Evolutionary conservation across 2,888 invertebrate species (phyloP), one percentile per base, ranked within the genome.

Genomic region (Pollenia labialis): DNA sequence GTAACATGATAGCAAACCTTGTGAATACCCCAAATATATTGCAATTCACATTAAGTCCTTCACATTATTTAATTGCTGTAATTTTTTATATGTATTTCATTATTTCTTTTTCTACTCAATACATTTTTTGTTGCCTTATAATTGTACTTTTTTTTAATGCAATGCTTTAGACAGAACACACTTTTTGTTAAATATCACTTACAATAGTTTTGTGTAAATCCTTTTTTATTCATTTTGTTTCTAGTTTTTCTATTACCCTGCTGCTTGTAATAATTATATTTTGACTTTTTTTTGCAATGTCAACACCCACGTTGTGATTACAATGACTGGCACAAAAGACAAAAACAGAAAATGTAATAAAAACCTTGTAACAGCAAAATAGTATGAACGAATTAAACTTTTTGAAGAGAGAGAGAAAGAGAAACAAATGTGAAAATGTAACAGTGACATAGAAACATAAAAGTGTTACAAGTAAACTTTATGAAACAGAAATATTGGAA

Each of bases 241-340:
- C 4, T 46, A 54, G 16, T 48, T 56, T 74, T 68, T 56, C 10
- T 32, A 32, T 66, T 48, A 46, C 46, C 56, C 77, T 68, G 56
- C 68, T 71, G 58, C 68, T 76, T 76, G 82, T 62, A 54, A 72
- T 76, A 82, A 76, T 82, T 82, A 82, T 62, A 56, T 71, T 76
- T 76, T 68, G 46, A 46, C n/a, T 58, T 68, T 68, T 32, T 68
- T 81, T 64, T 62, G 32, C 69, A 69, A 62, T 54, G 54, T 82
- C 66, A 46, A 69, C 76, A 56, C 62, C 69, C 76, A 58, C 82
- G 76, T 50, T 71, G 54, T 71, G 56, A 68, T 40, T 58, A 48
- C 68, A 77, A 18, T 14, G n/a, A 56, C 11, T 44, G 44, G 10
- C 32, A 76, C 54, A 44, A 50, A 46, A 56, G 9, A 46, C 8